Evolutionary conservation across 2,797 vertebrate species (phyloP), one percentile per base, ranked within the genome.

Genomic region (Hirundo rustica): DNA sequence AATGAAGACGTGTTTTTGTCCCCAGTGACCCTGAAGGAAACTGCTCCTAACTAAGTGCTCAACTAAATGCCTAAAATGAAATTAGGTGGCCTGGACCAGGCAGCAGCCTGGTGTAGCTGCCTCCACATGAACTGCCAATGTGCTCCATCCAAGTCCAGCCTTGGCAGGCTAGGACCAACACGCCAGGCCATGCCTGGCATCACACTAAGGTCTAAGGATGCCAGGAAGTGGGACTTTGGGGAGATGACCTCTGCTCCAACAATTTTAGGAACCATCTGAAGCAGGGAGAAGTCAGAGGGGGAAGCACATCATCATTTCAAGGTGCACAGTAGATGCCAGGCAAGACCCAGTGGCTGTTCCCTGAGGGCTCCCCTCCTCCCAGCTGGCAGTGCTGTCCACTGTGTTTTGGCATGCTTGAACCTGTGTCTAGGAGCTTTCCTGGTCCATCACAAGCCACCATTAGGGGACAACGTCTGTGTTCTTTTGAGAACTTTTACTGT

Each of bases 401-500:
- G 13, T 15, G 38, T 80, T 81, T 40, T 20, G 48, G 55, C n/a
- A n/a, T 21, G 44, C 42, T 60, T 20, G 36, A 92, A 57, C 16
- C 55, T 10, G 1, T 1, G 8, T 62, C 73, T 0, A 0, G 17
- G 51, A 85, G 15, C 4, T 57, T 16, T 19, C 60, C 74, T 47
- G 32, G 4, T 32, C 58, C 42, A 55, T 80, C 79, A n/a, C n/a
- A 54, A 0, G 1, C 60, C 38, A 72, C 51, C 1, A 1, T 75
- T 38, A 70, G 55, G 64, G 89, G 77, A 66, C 25, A 61, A 85
- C 36, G 81, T 68, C 70, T 78, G 45, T 77, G 44, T 65, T 96
- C 85, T 89, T 95, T 84, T 77, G 66, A 89, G 57, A 58, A 64
- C 57, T 75, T 58, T 79, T 71, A 74, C 62, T 66, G 62, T 40